Base-by-base conservation (phyloP, 2,113 vertebrate genomes). In the Heteronetta atricapilla region DNA sequence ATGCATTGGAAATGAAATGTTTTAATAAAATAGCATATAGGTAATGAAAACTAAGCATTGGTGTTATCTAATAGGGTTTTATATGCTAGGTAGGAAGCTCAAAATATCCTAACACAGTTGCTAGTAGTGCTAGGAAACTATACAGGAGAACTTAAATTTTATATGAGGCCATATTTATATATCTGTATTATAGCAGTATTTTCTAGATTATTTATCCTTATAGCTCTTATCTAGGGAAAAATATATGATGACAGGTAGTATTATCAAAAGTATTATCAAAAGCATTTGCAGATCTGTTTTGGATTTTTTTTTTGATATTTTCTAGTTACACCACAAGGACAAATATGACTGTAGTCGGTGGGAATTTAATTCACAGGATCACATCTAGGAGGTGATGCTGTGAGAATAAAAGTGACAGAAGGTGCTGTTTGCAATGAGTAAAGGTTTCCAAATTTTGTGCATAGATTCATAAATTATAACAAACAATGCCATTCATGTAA, bases 141-240 rank as follows among this genome's bases (percentile, higher is more conserved):
- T 48, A 22, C 23, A 72, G 7, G 15, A 83, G 18, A 90, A 83
- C 64, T 66, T 90, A 76, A 80, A 76, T 94, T 86, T 91, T 91
- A 4, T 26, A 83, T 93, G 86, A 88, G 38, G 29, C 13, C 38
- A 72, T 2, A 93, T 78, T 75, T 88, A 83, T 75, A 6, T 40
- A 8, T 81, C 38, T 52, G 31, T 79, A 58, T 72, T 26, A 44
- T 21, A 63, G 44, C 3, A 52, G 5, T 31, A 23, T 34, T 79
- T 86, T 82, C 69, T 53, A 31, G 13, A n/a, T 81, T 79, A 19
- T 58, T 64, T 79, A 52, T 52, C 22, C 1, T n/a, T n/a, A 31
- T 92, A 52, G 11, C 20, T 67, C 8, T 50, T 22, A 64, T 33
- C 20, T 58, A 46, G 19, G 38, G 68, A 56, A n/a, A 82, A 34